Conservation (phyloP, 2,113 vertebrate genomes). For the Uria lomvia region DNA sequence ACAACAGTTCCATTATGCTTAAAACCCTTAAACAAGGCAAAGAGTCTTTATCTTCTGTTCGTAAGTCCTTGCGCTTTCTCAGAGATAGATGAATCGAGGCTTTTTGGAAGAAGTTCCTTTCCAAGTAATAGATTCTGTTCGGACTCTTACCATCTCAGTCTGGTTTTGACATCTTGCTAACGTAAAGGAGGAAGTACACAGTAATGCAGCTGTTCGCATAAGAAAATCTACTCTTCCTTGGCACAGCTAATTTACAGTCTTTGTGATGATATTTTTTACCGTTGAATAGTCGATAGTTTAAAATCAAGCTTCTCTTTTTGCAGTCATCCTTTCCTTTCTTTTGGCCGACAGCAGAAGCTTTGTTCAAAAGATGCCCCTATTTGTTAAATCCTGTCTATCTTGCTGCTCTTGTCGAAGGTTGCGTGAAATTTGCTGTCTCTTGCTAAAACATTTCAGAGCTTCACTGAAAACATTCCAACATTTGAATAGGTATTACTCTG, state of each 20-base stretch:
- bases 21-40: background rate
- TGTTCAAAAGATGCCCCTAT: background rate
- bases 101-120: background rate
- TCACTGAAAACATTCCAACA: constrained; percentile 52
- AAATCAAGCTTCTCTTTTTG: constrained; percentile 12
- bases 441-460: constrained; percentile 60
- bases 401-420: background rate
- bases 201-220: background rate
- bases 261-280: background rate
- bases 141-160: background rate
- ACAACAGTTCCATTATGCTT: background rate
- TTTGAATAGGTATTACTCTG: constrained; percentile 55
- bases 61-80: background rate
- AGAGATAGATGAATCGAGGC: background rate
- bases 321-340: constrained; percentile 35
- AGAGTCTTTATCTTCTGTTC: background rate
- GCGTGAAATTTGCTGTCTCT: constrained; percentile 62
- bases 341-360: background rate
- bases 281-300: background rate
- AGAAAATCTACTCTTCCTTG: background rate
- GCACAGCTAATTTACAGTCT: background rate
- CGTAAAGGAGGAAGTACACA: background rate
- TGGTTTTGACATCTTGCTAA: background rate
- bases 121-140: constrained; percentile 20
- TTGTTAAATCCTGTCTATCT: background rate